These are phyloP conservation scores for Tenrec ecaudatus DNA, from an alignment of 2,113 vertebrate species.

Conservation along the genomic window DNA sequence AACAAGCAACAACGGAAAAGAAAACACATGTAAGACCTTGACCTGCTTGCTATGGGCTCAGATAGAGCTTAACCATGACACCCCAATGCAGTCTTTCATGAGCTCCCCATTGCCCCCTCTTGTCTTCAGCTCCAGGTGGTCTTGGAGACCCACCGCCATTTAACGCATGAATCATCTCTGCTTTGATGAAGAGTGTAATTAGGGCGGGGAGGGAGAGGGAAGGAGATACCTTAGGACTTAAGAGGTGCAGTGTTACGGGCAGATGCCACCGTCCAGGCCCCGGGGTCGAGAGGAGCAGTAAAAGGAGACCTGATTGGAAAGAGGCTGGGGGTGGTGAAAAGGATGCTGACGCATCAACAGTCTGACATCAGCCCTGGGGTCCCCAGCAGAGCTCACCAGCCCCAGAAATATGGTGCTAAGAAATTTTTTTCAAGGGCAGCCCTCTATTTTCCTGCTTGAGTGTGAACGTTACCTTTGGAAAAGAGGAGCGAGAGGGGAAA, in stretches of 20 bases:
- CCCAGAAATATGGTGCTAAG: not conserved
- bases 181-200: not conserved
- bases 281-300: conserved; percentile 4
- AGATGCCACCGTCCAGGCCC: not conserved
- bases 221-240: not conserved
- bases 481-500: not conserved
- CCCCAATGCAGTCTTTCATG: not conserved
- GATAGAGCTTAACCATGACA: not conserved
- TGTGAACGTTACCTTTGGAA: conserved; percentile 59
- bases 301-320: conserved; percentile 43
- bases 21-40: not conserved
- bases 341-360: not conserved
- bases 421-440: conserved; percentile 7
- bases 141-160: not conserved
- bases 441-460: conserved; percentile 54
- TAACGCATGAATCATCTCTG: not conserved
- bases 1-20: not conserved
- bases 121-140: not conserved
- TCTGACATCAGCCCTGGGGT: no score
- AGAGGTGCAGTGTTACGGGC: conserved; percentile 39
- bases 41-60: not conserved
- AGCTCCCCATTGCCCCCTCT: not conserved
- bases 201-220: not conserved
- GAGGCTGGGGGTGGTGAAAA: not conserved
- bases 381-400: not conserved